These are phyloP conservation scores for Mimas tiliae DNA, from an alignment of 2,888 invertebrate genomes.

Conservation along the genomic window DNA sequence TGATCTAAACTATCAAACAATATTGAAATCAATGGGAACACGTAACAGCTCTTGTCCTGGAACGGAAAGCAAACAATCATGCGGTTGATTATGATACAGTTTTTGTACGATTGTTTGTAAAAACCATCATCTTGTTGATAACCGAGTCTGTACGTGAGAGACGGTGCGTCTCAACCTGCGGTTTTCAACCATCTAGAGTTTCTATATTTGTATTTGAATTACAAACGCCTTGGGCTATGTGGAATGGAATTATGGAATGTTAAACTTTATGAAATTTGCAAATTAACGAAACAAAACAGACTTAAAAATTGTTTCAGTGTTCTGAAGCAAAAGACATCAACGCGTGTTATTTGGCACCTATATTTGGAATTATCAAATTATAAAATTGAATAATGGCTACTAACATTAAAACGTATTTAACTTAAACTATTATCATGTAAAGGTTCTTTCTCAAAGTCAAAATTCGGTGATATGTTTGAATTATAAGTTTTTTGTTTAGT, in stretches of 20 bases:
- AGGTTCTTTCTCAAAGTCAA: too few species aligned
- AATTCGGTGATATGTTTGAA: too few species aligned
- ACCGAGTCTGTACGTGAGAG: slow-evolving; percentile 65
- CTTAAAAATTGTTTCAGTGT: too few species aligned
- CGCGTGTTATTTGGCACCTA: neutral
- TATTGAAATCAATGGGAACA: slow-evolving; percentile 23
- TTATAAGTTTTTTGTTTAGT: too few species aligned
- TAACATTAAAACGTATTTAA: too few species aligned
- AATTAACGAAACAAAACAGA: neutral
- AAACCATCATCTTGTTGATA: slow-evolving; percentile 65
- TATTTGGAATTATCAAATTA: neutral
- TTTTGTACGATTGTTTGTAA: slow-evolving; percentile 67
- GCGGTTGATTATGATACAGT: slow-evolving; percentile 72
- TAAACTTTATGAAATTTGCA: neutral
- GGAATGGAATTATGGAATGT: neutral
- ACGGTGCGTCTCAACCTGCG: slow-evolving; percentile 46
- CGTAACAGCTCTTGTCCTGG: slow-evolving; percentile 22
- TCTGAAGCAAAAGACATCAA: neutral
- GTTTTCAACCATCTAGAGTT: slow-evolving; percentile 40
- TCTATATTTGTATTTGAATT: slow-evolving; percentile 27
- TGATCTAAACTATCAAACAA: slow-evolving; percentile 13
- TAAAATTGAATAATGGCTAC: too few species aligned
- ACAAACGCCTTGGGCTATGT: slow-evolving; percentile 19
- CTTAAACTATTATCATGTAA: too few species aligned
- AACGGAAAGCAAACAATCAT: slow-evolving; percentile 62